A percentile compares a stretch with the other conserved stretches of the same genome.
Conservation (phyloP, 2,888 invertebrate species). For the Megaustenia siamemsis region DNA sequence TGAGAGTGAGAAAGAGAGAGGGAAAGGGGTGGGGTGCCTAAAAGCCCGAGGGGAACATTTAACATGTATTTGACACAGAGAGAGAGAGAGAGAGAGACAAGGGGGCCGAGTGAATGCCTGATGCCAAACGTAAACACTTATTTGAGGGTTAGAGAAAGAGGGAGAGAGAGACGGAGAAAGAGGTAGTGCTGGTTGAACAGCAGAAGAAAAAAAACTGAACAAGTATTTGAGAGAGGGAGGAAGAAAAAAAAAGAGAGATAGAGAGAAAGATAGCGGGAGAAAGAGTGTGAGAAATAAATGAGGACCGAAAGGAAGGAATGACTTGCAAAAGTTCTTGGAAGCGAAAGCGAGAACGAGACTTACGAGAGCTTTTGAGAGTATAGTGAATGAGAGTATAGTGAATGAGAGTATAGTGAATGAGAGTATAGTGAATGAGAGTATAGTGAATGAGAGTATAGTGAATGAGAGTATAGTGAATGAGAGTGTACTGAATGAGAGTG, state of each 20-base stretch:
- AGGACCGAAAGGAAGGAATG: no score
- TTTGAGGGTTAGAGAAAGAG: background rate
- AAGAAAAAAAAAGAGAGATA: no score
- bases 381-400: no score
- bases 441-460: no score
- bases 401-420: no score
- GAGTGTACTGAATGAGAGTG: no score
- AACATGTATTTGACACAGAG: background rate
- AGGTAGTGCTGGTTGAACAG: background rate
- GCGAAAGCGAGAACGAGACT: background rate
- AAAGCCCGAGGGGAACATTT: background rate
- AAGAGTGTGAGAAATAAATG: no score
- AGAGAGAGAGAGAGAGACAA: background rate
- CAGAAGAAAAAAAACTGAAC: no score
- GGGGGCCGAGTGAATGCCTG: background rate
- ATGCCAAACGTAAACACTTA: background rate
- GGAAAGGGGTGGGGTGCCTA: background rate
- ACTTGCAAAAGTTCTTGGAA: background rate
- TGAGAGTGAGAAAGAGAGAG: slow-evolving; percentile 4
- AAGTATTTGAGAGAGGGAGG: no score
- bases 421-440: no score
- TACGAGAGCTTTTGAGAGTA: background rate
- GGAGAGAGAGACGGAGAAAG: background rate
- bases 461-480: no score
- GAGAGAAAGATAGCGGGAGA: no score